Conservation (phyloP, 2,113 vertebrate genomes). For the Anoura caudifer region DNA sequence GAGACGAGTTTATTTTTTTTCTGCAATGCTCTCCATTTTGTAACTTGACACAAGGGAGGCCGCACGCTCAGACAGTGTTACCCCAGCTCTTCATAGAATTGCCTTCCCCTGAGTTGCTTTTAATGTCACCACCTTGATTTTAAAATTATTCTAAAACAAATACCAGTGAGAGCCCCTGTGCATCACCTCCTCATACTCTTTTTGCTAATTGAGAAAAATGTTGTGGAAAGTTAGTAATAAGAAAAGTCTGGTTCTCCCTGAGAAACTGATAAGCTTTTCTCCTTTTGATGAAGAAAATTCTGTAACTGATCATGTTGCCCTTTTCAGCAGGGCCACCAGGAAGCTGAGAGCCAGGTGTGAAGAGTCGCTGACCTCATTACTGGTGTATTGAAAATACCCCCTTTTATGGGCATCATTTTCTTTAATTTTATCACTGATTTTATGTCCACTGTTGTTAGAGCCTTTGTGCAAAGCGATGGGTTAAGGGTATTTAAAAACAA, state of each 20-base stretch:
- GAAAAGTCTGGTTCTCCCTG: background rate
- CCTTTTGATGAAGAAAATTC: background rate
- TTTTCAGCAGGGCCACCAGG: background rate
- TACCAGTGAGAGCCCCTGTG: background rate
- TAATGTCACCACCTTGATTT: background rate
- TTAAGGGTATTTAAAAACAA: background rate
- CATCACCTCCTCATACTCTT: background rate
- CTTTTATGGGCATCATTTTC: background rate
- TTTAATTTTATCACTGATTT: background rate
- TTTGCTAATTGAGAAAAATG: background rate
- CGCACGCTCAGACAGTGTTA: fast-evolving
- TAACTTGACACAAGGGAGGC: background rate
- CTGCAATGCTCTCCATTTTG: background rate
- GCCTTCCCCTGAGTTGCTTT: background rate
- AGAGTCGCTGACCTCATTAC: background rate
- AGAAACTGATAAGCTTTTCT: background rate
- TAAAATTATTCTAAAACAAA: background rate
- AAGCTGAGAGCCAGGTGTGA: background rate
- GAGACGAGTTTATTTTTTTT: background rate
- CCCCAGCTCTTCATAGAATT: background rate
- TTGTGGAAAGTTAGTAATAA: background rate
- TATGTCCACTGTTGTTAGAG: background rate
- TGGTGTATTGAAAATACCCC: background rate
- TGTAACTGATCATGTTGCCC: background rate
- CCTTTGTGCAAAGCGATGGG: background rate